Percentiles rank a stretch among this genome's conserved stretches.
These are phyloP conservation scores for Drepana arcuata DNA, from an alignment of 1,140 invertebrate genomes.

Conservation along the genomic window DNA sequence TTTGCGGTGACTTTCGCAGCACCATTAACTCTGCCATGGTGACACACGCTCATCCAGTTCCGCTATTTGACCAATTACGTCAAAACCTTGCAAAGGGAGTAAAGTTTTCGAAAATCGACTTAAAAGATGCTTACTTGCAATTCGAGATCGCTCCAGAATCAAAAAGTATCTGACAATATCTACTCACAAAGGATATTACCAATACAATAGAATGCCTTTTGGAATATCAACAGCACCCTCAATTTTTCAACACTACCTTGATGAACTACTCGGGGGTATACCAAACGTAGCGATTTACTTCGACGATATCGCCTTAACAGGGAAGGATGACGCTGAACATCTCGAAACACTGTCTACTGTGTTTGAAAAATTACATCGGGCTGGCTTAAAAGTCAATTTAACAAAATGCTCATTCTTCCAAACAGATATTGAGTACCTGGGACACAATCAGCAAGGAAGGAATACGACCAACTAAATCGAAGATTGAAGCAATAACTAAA, in stretches of 20 bases:
- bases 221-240: slow-evolving; percentile 45
- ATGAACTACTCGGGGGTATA: slow-evolving; percentile 28
- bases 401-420: slow-evolving; percentile 2
- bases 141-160: slow-evolving; percentile 10
- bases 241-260: slow-evolving; percentile 35
- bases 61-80: slow-evolving; percentile 9
- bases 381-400: slow-evolving; percentile 4
- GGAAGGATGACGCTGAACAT: slow-evolving; percentile 1
- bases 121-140: slow-evolving; percentile 8
- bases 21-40: slow-evolving; percentile 7
- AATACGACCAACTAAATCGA: too few species aligned
- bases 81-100: slow-evolving; percentile 3
- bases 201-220: slow-evolving; percentile 29
- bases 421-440: too few species aligned
- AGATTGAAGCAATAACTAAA: too few species aligned
- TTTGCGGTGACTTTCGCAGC: slow-evolving; percentile 5
- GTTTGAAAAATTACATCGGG: slow-evolving; percentile 3
- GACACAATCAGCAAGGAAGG: too few species aligned
- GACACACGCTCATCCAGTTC: slow-evolving; percentile 6
- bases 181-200: slow-evolving; percentile 5
- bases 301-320: slow-evolving; percentile 46
- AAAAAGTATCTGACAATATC: slow-evolving; percentile 5
- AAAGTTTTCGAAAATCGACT: slow-evolving; percentile 8
- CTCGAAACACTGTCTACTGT: not conserved
- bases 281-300: slow-evolving; percentile 37